A percentile compares a stretch with the other conserved stretches of the same genome.
phyloP scores from a whole-genome alignment of 2,113 vertebrate genomes.

The Macrotus californicus region DNA sequence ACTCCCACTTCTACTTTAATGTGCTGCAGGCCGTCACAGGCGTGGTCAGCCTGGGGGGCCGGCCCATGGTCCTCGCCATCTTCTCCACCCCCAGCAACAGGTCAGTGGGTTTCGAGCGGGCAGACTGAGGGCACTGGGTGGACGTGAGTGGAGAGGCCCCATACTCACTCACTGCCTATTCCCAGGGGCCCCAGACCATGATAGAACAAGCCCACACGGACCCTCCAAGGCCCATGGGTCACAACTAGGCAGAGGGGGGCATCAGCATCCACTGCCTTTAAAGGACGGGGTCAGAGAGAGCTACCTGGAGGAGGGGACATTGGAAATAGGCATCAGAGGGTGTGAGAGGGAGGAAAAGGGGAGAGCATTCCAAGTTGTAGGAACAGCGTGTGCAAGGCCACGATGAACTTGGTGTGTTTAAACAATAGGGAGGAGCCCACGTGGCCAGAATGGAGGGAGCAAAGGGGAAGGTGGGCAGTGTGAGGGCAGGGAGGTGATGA shows the following conservation, averaged over 20 bases:
- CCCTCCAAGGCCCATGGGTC: neutral
- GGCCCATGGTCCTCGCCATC: conserved; percentile 90
- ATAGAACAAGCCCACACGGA: neutral
- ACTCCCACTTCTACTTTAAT: conserved; percentile 98
- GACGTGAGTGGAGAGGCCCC: fast-evolving
- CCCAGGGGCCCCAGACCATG: neutral
- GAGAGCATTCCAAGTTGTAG: neutral
- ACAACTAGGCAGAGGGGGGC: neutral
- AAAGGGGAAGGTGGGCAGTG: fast-evolving
- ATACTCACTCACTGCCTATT: neutral
- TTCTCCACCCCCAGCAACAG: conserved; percentile 97
- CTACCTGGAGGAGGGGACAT: neutral
- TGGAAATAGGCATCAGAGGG: neutral
- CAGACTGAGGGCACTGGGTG: fast-evolving
- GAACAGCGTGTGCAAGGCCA: neutral
- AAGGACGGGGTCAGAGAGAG: neutral
- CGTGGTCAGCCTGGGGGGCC: conserved; percentile 89
- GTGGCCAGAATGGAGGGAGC: neutral
- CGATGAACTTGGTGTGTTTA: neutral
- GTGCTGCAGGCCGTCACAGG: conserved; percentile 94
- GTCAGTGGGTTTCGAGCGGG: conserved; percentile 64
- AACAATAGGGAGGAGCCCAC: fast-evolving
- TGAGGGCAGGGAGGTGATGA: neutral
- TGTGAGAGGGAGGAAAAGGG: neutral
- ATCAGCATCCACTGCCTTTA: neutral